Evolutionary conservation across 2,888 invertebrate genomes (phyloP).

Genomic region (Erannis defoliaria): DNA sequence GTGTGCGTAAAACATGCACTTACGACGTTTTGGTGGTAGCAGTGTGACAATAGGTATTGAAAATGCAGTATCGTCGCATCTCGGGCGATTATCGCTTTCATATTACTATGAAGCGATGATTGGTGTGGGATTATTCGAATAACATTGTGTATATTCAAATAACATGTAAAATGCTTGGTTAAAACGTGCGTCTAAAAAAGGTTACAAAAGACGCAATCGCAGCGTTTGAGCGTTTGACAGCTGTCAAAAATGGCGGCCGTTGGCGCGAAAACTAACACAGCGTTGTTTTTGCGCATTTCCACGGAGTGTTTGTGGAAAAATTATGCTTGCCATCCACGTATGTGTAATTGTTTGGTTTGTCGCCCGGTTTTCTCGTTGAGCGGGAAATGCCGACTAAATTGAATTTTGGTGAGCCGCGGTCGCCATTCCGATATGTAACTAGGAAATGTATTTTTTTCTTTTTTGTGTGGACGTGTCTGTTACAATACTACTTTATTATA

Average conservation of each 20-base stretch:
- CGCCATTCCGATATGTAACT: conserved; percentile 67
- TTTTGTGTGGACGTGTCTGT: conserved; percentile 40
- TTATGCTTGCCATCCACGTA: conserved; percentile 82
- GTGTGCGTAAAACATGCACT: conserved; percentile 62
- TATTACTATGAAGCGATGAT: conserved; percentile 73
- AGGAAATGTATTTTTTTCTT: conserved; percentile 48
- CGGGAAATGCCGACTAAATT: conserved; percentile 74
- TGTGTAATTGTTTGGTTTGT: conserved; percentile 85
- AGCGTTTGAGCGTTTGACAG: conserved; percentile 71
- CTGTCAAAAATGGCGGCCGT: conserved; percentile 80
- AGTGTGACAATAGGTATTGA: conserved; percentile 79
- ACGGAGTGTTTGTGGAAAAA: conserved; percentile 75
- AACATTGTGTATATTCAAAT: conserved; percentile 73
- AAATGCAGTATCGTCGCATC: conserved; percentile 79
- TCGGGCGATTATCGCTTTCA: conserved; percentile 74
- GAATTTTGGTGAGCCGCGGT: conserved; percentile 76
- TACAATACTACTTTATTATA: conserved; percentile 43
- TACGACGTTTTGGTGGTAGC: conserved; percentile 65
- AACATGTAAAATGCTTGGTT: conserved; percentile 52
- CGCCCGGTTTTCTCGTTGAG: conserved; percentile 64
- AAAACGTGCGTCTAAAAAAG: conserved; percentile 47
- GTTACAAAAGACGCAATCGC: conserved; percentile 74
- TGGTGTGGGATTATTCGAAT: conserved; percentile 68
- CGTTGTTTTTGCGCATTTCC: conserved; percentile 73
- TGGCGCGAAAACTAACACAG: conserved; percentile 81